phyloP scores from a whole-genome alignment of 2,888 invertebrate species.

The Rugalucina vietnamica region DNA sequence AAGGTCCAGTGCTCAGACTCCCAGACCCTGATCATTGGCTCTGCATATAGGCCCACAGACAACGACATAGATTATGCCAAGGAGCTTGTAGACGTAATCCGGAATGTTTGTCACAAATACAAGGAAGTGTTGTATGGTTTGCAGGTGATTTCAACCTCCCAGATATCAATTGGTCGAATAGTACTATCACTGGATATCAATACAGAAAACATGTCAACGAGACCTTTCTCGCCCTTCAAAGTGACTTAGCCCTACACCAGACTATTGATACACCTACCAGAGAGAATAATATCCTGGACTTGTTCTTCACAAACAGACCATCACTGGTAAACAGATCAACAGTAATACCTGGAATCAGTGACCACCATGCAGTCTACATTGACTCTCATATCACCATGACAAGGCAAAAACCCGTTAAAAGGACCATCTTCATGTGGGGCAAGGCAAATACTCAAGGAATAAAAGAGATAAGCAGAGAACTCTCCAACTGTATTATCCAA shows the following conservation, averaged over 20 bases:
- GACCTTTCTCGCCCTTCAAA: slow-evolving; percentile 12
- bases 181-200: slow-evolving; percentile 31
- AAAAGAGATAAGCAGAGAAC: background rate
- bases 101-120: background rate
- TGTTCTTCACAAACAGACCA: slow-evolving; percentile 36
- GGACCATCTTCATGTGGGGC: slow-evolving; percentile 27
- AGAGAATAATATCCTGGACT: slow-evolving; percentile 13
- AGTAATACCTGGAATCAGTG: slow-evolving; percentile 30
- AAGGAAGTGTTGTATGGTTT: slow-evolving; percentile 20
- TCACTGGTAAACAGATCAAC: slow-evolving; percentile 17
- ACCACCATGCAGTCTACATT: slow-evolving; percentile 22
- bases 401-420: slow-evolving; percentile 14
- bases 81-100: background rate
- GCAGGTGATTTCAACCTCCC: slow-evolving; percentile 29
- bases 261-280: slow-evolving; percentile 30
- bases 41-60: slow-evolving; percentile 30
- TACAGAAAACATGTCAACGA: slow-evolving; percentile 22
- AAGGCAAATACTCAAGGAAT: background rate
- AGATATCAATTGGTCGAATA: slow-evolving; percentile 33
- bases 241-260: slow-evolving; percentile 11
- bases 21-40: slow-evolving; percentile 23
- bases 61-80: background rate
- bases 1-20: slow-evolving; percentile 21
- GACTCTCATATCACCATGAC: background rate
- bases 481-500: background rate